Evolutionary conservation across 2,113 vertebrate genomes (phyloP).

Genomic region (Osmerus eperlanus): DNA sequence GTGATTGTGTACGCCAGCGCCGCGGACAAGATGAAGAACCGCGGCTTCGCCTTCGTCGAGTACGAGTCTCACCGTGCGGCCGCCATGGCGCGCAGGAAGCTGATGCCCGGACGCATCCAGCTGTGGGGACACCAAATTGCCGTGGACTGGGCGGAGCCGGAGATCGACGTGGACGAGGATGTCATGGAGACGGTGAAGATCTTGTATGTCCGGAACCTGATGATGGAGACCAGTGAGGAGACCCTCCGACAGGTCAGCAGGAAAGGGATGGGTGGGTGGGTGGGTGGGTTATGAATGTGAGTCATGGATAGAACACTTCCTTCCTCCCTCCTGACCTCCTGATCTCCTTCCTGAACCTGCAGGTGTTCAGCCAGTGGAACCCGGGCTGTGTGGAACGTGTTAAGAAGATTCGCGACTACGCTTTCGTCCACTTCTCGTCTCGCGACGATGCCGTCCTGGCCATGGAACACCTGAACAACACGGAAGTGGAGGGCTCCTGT

Average conservation of each 20-base stretch:
- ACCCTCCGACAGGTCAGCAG: constrained; percentile 81
- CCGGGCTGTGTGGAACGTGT: constrained; percentile 93
- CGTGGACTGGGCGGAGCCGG: constrained; percentile 97
- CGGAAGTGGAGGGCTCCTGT: constrained; percentile 92
- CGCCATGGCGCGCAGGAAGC: constrained; percentile 95
- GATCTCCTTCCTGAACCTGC: constrained; percentile 54
- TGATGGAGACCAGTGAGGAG: constrained; percentile 98
- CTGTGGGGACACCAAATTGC: constrained; percentile 98
- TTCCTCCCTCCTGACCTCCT: no score
- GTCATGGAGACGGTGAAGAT: constrained; percentile 99
- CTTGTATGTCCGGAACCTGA: constrained; percentile 96
- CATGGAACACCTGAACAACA: constrained; percentile 93
- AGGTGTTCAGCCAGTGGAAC: constrained; percentile 82
- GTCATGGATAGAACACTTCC: no score
- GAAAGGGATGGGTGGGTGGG: background rate
- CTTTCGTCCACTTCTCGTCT: constrained; percentile 94
- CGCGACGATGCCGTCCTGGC: constrained; percentile 92
- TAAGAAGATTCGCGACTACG: constrained; percentile 97
- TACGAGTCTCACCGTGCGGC: constrained; percentile 97
- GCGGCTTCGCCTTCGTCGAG: constrained; percentile 97
- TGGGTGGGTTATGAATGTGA: background rate
- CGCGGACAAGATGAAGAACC: constrained; percentile 98
- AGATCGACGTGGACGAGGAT: constrained; percentile 97
- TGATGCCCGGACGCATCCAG: constrained; percentile 97
- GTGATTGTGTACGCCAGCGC: constrained; percentile 98